A percentile compares a stretch with the other conserved stretches of the same genome.
Evolutionary conservation across 2,113 vertebrate genomes (phyloP).

Genomic region (Prochilodus magdalenae): DNA sequence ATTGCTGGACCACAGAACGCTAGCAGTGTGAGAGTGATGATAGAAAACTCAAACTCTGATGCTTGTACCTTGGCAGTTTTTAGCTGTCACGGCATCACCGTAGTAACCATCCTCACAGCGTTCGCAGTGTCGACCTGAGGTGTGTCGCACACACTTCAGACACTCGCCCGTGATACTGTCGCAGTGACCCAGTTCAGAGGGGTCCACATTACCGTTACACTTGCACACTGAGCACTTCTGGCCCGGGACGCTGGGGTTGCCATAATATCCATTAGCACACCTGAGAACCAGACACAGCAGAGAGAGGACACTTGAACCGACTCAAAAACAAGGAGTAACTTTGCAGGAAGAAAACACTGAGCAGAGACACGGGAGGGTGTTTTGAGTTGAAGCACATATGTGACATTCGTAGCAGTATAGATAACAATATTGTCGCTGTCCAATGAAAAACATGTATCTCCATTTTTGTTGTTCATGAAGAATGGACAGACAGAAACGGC

Average conservation of each 20-base stretch:
- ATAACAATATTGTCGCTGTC: too few species aligned
- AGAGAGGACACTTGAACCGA: background rate
- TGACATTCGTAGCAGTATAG: too few species aligned
- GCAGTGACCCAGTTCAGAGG: conserved; percentile 79
- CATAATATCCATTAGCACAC: conserved; percentile 90
- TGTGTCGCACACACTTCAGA: conserved; percentile 85
- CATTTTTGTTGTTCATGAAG: too few species aligned
- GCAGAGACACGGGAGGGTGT: background rate
- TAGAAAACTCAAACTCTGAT: background rate
- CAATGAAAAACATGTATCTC: too few species aligned
- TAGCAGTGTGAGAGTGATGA: background rate
- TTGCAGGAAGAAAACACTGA: too few species aligned
- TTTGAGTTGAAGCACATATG: too few species aligned
- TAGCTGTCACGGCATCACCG: conserved; percentile 84
- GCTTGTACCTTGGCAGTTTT: conserved; percentile 83
- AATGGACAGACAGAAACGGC: too few species aligned
- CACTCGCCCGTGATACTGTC: conserved; percentile 85
- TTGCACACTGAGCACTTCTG: conserved; percentile 82
- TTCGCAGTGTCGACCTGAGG: conserved; percentile 84
- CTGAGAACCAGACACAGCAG: conserved; percentile 67
- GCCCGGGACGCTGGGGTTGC: conserved; percentile 83
- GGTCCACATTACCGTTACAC: conserved; percentile 86
- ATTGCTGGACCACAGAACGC: background rate
- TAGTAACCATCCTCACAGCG: conserved; percentile 85
- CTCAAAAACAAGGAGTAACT: background rate